Evolutionary conservation across 2,888 invertebrate genomes (phyloP).

Genomic region (Cantharis flavilabris): DNA sequence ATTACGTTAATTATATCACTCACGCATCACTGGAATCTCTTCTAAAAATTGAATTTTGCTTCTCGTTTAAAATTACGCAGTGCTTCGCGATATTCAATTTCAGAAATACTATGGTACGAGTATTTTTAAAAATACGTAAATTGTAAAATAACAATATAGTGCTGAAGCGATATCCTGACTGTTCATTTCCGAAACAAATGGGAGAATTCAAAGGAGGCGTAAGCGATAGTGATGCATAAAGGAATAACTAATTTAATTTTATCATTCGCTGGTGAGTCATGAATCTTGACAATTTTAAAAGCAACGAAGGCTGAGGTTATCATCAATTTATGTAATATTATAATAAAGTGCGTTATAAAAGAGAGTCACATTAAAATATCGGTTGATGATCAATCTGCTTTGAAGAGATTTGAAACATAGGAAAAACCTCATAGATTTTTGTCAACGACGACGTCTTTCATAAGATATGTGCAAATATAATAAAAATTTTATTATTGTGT

Average conservation of each 20-base stretch:
- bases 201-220: background rate
- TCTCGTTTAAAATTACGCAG: background rate
- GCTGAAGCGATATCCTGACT: background rate
- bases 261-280: background rate
- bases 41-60: background rate
- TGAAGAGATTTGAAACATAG: background rate
- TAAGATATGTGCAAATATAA: background rate
- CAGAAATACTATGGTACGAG: background rate
- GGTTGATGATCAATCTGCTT: background rate
- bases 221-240: background rate
- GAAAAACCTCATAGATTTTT: background rate
- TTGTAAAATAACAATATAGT: background rate
- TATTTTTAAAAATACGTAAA: background rate
- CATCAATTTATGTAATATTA: too few species aligned
- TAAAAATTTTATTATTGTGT: background rate
- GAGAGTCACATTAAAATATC: background rate
- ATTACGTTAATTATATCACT: background rate
- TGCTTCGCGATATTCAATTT: background rate
- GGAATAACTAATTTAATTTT: background rate
- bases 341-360: background rate
- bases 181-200: background rate
- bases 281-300: background rate
- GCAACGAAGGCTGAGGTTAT: background rate
- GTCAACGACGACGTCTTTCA: background rate
- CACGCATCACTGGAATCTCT: background rate